phyloP scores from a whole-genome alignment of 2,888 invertebrate species.

The Lomographa bimaculata region DNA sequence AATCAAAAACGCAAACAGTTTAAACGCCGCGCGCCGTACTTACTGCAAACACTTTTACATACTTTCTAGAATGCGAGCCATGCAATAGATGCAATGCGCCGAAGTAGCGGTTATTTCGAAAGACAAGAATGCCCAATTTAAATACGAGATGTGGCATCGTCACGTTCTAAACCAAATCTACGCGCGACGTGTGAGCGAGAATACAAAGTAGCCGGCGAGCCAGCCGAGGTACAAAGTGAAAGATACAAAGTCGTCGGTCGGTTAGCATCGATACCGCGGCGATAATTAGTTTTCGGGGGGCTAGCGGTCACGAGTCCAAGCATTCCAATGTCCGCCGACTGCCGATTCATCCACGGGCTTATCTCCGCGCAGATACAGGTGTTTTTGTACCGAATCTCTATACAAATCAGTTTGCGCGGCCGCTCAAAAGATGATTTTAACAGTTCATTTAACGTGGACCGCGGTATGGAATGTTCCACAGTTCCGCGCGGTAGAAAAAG shows the following conservation, averaged over 20 bases:
- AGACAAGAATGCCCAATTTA: constrained; percentile 24
- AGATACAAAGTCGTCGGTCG: constrained; percentile 27
- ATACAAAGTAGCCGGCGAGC: constrained; percentile 20
- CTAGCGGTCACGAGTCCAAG: constrained; percentile 62
- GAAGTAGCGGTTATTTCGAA: constrained; percentile 20
- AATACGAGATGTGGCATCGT: constrained; percentile 24
- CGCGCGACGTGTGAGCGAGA: constrained; percentile 20
- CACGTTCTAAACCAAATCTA: constrained; percentile 26
- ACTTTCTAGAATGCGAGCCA: constrained; percentile 29
- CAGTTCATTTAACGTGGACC: constrained; percentile 6
- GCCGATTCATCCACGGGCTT: constrained; percentile 65
- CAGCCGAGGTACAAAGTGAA: constrained; percentile 14
- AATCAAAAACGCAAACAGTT: constrained; percentile 15
- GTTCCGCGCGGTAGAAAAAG: constrained; percentile 7
- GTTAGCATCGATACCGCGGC: constrained; percentile 47
- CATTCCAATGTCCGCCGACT: constrained; percentile 65
- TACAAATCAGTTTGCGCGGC: constrained; percentile 54
- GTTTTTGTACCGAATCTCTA: constrained; percentile 57
- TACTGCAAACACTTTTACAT: constrained; percentile 25
- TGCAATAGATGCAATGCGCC: constrained; percentile 13
- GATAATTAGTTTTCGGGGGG: constrained; percentile 70
- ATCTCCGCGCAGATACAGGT: constrained; percentile 59
- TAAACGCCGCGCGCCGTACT: too few species aligned
- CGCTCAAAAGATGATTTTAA: constrained; percentile 23
- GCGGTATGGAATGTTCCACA: constrained; percentile 5